Percentiles rank a stretch among this genome's conserved stretches.
Evolutionary conservation across 2,113 vertebrate species (phyloP).

Genomic region (Thryonomys swinderianus): DNA sequence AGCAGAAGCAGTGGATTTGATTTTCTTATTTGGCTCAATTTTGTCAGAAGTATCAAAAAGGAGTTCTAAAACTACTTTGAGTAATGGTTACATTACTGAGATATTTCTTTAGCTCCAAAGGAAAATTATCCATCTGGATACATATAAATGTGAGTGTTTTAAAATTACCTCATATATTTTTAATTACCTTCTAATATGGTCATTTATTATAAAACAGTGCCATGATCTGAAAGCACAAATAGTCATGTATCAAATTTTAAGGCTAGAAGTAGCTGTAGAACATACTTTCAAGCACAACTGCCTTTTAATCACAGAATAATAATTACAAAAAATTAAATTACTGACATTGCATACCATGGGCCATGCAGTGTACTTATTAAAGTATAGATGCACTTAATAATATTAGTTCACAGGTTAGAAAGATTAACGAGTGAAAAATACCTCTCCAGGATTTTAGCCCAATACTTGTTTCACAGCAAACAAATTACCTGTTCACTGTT

Average conservation of each 20-base stretch:
- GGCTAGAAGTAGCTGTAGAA: slow-evolving; percentile 2
- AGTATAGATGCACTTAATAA: slow-evolving; percentile 23
- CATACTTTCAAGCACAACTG: slow-evolving; percentile 22
- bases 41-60: slow-evolving; percentile 38
- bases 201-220: not conserved
- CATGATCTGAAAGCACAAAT: slow-evolving; percentile 35
- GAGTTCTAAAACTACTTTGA: slow-evolving; percentile 51
- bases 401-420: slow-evolving; percentile 40
- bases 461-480: not conserved
- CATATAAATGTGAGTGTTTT: not conserved
- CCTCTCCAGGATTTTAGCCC: slow-evolving; percentile 27
- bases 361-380: not conserved
- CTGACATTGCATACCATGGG: not conserved
- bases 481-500: slow-evolving; percentile 33
- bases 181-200: slow-evolving; percentile 47
- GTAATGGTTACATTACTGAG: slow-evolving; percentile 5
- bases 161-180: slow-evolving; percentile 1
- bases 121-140: not conserved
- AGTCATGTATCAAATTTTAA: not conserved
- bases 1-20: not conserved
- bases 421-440: slow-evolving; percentile 55
- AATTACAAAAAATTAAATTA: slow-evolving; percentile 56
- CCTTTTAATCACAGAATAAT: slow-evolving; percentile 59
- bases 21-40: slow-evolving; percentile 28
- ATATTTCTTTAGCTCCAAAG: slow-evolving; percentile 31